A percentile compares a stretch with the other conserved stretches of the same genome.
phyloP scores from a whole-genome alignment of 2,113 vertebrate genomes.

The Chaetops frenatus region DNA sequence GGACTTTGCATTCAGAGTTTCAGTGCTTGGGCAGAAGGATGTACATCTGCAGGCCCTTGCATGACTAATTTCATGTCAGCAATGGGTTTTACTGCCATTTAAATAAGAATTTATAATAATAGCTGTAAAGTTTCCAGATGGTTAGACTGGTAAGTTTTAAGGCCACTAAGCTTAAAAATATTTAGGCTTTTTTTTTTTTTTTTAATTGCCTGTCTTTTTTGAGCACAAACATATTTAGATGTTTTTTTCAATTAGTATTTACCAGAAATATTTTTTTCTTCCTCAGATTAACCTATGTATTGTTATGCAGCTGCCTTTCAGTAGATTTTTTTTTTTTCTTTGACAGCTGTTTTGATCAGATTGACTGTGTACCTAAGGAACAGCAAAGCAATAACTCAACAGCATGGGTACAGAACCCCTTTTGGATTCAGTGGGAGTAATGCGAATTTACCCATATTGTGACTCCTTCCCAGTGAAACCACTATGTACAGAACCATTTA shows the following conservation, averaged over 20 bases:
- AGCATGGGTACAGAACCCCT: not conserved
- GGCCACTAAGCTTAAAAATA: not conserved
- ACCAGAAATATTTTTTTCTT: not conserved
- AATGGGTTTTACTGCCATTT: conserved; percentile 67
- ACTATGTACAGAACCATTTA: not conserved
- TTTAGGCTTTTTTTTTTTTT: not conserved
- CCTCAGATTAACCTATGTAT: not conserved
- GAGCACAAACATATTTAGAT: not conserved
- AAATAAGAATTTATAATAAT: conserved; percentile 67
- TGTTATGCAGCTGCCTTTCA: not conserved
- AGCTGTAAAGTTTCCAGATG: conserved; percentile 58
- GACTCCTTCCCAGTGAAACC: not conserved
- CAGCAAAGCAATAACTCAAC: not conserved
- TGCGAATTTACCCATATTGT: not conserved
- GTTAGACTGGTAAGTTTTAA: conserved; percentile 32
- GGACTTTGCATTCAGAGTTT: conserved; percentile 25
- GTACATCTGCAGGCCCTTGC: conserved; percentile 54
- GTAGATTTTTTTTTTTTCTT: not conserved
- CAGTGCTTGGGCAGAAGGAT: conserved; percentile 42
- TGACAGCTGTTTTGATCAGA: not conserved
- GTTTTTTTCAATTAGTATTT: not conserved
- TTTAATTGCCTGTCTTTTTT: not conserved
- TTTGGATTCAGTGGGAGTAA: not conserved
- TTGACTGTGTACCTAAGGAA: not conserved
- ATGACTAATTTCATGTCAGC: conserved; percentile 69